Evolutionary conservation across 2,113 vertebrate species (phyloP).

Genomic region (Hemibagrus wyckioides): DNA sequence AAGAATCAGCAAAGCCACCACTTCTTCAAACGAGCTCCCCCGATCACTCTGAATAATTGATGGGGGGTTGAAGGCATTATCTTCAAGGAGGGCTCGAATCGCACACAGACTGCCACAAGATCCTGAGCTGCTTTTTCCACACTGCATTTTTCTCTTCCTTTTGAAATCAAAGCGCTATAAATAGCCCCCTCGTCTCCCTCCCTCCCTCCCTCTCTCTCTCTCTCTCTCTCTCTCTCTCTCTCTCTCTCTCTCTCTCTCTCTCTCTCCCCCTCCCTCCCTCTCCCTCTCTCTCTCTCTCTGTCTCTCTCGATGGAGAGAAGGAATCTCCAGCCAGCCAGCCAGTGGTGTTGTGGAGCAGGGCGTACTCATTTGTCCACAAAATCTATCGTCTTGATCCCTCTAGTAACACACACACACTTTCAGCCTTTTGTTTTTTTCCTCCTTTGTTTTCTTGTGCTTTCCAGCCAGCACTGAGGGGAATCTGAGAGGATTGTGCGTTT

Average conservation of each 20-base stretch:
- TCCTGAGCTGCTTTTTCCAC: constrained; percentile 54
- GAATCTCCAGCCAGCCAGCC: constrained; percentile 36
- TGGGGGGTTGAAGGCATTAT: constrained; percentile 46
- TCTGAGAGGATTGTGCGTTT: constrained; percentile 5
- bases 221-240: constrained; percentile 43
- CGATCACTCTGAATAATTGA: constrained; percentile 50
- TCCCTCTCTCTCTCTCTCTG: too few species aligned
- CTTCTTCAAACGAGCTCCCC: constrained; percentile 21
- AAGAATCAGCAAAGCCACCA: constrained; percentile 1
- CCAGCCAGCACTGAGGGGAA: constrained; percentile 20
- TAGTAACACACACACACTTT: background rate
- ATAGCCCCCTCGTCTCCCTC: constrained; percentile 61
- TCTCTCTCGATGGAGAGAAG: constrained; percentile 29
- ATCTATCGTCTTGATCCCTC: constrained; percentile 21
- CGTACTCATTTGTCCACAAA: constrained; percentile 29
- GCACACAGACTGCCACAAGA: constrained; percentile 33
- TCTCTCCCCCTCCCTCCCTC: too few species aligned
- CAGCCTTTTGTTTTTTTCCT: background rate
- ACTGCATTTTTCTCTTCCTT: constrained; percentile 73
- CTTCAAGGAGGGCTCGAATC: constrained; percentile 41
- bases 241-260: constrained; percentile 13
- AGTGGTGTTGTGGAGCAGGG: constrained; percentile 30
- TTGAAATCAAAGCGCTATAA: constrained; percentile 74
- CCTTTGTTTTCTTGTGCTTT: constrained; percentile 26
- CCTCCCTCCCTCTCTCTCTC: constrained; percentile 30